These are phyloP conservation scores for Sericinus montela DNA, from an alignment of 2,888 invertebrate species.

Conservation along the genomic window DNA sequence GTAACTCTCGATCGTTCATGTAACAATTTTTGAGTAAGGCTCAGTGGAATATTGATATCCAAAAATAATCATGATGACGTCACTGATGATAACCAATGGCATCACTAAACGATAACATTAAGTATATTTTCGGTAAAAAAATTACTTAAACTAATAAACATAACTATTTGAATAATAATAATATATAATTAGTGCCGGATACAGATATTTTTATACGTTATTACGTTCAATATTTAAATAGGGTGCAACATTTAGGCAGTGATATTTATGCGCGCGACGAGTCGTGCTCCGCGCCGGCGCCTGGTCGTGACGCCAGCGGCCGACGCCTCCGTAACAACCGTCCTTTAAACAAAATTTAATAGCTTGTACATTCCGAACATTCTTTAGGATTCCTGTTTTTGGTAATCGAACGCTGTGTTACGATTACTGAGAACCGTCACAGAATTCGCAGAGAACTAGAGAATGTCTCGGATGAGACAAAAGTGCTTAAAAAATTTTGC, in stretches of 20 bases:
- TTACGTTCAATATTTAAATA: constrained; percentile 31
- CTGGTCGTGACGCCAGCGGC: constrained; percentile 44
- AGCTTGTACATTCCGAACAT: constrained; percentile 58
- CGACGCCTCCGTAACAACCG: constrained; percentile 41
- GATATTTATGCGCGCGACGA: constrained; percentile 33
- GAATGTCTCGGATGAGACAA: background rate
- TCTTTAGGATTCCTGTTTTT: constrained; percentile 53
- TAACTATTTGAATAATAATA: no score
- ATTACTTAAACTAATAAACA: no score
- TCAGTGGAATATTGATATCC: no score
- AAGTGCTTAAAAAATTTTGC: background rate
- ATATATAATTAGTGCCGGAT: no score
- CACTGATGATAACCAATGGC: no score
- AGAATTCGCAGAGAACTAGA: background rate
- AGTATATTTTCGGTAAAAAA: no score
- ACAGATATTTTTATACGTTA: constrained; percentile 12
- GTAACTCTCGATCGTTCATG: no score
- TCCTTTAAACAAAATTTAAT: constrained; percentile 57
- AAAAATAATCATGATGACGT: no score
- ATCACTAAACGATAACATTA: no score
- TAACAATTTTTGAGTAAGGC: no score
- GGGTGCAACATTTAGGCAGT: constrained; percentile 32
- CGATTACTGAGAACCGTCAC: constrained; percentile 44
- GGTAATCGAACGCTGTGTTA: constrained; percentile 35
- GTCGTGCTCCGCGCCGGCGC: constrained; percentile 44